Base-by-base conservation (phyloP, 2,797 vertebrate species). In the Setipinna tenuifilis region DNA sequence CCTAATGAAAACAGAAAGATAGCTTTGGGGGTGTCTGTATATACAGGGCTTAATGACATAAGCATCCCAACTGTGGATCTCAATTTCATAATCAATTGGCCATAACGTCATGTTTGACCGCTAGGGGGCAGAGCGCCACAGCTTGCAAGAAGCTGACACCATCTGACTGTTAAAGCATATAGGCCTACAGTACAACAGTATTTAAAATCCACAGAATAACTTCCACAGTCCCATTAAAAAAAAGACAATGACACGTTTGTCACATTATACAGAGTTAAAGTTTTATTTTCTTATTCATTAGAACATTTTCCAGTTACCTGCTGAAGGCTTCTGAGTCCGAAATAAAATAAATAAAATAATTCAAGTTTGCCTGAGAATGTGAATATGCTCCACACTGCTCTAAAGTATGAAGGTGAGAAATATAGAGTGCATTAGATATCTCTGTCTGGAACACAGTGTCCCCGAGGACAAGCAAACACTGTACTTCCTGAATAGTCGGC, bases 381-480 rank as follows among this genome's bases (percentile, higher is more conserved):
- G n/a, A 65, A 65, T 25, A 14, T 71, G 4, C 65, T 71, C 28
- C 3, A 71, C 65, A 71, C 28, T 71, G 25, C 65, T 31, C n/a
- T 65, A 23, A 9, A 31, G 14, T 31, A 16, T 21, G 71, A 44
- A 44, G 31, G 9, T 35, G 16, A n/a, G 44, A 78, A 44, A 41
- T 54, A 68, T 31, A 71, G 7, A 19, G 44, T 31, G 2, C 23
- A 61, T 50, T 82, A 11, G n/a, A 59, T n/a, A 86, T n/a, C 41
- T 71, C 25, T 83, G 54, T n/a, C 54, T 12, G 28, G 11, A 16
- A 35, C 48, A 31, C 31, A 80, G 31, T 59, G 58, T 50, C 82
- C 10, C 78, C 48, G 25, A 83, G 23, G n/a, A 65, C 61, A 25
- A 58, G 48, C 62, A 82, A 82, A 82, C 81, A 83, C 17, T 58